These are phyloP conservation scores for Amphiura filiformis DNA, from an alignment of 35 echinoderm and acorn worm genomes.

Conservation along the genomic window DNA sequence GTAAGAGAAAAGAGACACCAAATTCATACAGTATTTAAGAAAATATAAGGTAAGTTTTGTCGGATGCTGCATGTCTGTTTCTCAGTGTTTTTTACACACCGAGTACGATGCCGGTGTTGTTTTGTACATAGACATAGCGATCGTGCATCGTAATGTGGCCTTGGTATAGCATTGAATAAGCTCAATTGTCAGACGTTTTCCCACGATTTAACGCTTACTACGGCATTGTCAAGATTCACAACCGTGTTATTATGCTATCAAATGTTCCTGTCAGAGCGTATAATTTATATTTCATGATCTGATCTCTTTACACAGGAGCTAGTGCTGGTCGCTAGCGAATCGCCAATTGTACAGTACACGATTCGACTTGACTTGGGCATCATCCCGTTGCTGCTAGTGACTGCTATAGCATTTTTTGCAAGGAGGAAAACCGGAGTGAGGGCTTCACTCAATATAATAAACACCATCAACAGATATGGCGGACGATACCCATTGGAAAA, in stretches of 20 bases:
- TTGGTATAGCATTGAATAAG: not conserved
- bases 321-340: not conserved
- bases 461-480: not conserved
- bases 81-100: no score
- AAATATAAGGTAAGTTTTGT: not conserved
- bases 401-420: not conserved
- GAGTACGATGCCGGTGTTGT: not conserved
- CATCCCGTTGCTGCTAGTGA: no score
- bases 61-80: not conserved
- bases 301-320: not conserved
- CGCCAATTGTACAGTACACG: no score
- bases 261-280: not conserved
- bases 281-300: not conserved
- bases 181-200: not conserved
- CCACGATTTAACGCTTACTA: not conserved
- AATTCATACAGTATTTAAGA: not conserved
- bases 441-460: not conserved
- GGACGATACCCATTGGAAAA: not conserved
- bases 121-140: not conserved
- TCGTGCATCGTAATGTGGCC: not conserved
- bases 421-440: not conserved
- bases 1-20: no score
- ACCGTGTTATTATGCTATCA: not conserved
- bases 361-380: no score
- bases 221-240: not conserved